Conservation (phyloP, 2,797 vertebrate species). For the Cirrhinus mrigala region DNA sequence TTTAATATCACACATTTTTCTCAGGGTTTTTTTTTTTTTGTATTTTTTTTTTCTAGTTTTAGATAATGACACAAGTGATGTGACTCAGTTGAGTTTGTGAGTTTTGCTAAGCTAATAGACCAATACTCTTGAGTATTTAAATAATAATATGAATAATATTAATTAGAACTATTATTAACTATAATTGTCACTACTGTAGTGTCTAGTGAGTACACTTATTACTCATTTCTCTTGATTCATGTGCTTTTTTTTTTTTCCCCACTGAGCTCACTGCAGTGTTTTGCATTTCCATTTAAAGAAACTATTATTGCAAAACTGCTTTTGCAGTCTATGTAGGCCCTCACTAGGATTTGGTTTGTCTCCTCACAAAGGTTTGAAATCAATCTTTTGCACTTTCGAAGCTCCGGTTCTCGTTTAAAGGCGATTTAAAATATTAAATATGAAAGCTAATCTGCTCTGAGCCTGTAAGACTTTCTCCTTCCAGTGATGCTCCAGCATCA, state of each 20-base stretch:
- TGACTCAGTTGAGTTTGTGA: too few relatives aligned
- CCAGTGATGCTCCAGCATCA: not conserved
- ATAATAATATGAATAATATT: too few relatives aligned
- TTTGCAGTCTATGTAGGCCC: not conserved
- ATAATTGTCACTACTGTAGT: not conserved
- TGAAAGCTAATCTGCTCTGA: conserved; percentile 30
- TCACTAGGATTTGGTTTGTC: not conserved
- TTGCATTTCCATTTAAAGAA: not conserved
- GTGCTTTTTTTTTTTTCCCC: not conserved
- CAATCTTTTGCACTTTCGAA: not conserved
- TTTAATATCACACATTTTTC: too few relatives aligned
- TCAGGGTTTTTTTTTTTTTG: too few relatives aligned
- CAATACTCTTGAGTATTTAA: too few relatives aligned
- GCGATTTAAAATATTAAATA: conserved; percentile 45
- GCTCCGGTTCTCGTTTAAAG: not conserved
- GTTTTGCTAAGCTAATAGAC: too few relatives aligned
- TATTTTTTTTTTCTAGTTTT: too few relatives aligned
- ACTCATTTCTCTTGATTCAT: not conserved
- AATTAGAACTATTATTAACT: too few relatives aligned
- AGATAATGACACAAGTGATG: too few relatives aligned
- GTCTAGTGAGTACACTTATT: not conserved
- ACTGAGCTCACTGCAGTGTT: not conserved
- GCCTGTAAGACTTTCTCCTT: not conserved
- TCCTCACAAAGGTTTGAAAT: not conserved
- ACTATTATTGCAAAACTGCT: not conserved